phyloP scores from a whole-genome alignment of 2,888 invertebrate species.

The Tetragonisca angustula region DNA sequence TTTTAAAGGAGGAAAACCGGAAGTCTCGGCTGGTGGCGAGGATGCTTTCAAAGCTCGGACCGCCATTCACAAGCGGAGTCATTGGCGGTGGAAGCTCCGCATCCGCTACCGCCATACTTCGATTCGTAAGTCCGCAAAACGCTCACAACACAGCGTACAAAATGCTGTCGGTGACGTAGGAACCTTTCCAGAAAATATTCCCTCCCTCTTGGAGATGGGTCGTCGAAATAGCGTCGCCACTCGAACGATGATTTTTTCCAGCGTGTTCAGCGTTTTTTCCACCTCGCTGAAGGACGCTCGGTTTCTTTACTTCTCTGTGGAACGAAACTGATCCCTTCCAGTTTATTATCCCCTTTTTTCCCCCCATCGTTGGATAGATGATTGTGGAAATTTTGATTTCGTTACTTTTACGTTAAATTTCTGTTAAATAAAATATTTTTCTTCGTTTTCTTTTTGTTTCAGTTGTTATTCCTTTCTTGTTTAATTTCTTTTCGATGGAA shows the following conservation, averaged over 20 bases:
- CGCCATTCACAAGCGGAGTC: slow-evolving; percentile 75
- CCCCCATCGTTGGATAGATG: too few relatives aligned
- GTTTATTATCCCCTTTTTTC: background rate
- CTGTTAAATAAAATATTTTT: too few relatives aligned
- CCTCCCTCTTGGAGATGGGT: background rate
- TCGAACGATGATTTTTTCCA: slow-evolving; percentile 6
- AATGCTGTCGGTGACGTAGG: slow-evolving; percentile 62
- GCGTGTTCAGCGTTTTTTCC: background rate
- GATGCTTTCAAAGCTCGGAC: slow-evolving; percentile 79
- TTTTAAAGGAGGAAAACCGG: slow-evolving; percentile 82
- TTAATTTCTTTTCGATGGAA: too few relatives aligned
- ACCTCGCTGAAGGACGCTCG: background rate
- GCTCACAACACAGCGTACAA: slow-evolving; percentile 62
- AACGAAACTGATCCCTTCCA: background rate
- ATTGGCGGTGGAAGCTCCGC: slow-evolving; percentile 79
- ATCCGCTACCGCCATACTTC: slow-evolving; percentile 81
- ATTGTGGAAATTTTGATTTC: too few relatives aligned
- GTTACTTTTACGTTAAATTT: too few relatives aligned
- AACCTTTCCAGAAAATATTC: slow-evolving; percentile 28
- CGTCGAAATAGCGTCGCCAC: background rate
- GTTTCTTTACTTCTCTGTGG: background rate
- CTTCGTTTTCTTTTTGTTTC: too few relatives aligned
- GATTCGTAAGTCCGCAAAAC: slow-evolving; percentile 79
- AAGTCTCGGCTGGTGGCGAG: slow-evolving; percentile 81
- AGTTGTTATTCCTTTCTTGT: too few relatives aligned